phyloP scores from a whole-genome alignment of 2,888 invertebrate genomes.

The Drosophila subquinaria region DNA sequence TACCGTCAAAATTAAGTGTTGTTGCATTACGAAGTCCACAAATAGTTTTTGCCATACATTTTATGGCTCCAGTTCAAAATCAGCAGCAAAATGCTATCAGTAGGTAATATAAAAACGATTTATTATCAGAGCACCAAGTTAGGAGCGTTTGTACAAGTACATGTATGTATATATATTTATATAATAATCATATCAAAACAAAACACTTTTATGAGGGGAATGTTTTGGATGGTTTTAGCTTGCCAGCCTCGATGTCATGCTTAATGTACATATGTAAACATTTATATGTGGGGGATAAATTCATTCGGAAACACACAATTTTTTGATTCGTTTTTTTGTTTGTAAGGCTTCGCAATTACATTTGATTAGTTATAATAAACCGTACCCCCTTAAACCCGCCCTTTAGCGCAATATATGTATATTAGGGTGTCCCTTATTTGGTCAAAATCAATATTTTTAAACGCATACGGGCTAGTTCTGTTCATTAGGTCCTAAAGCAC shows the following conservation, averaged over 20 bases:
- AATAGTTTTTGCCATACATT: slow-evolving; percentile 36
- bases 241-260: slow-evolving; percentile 29
- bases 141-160: slow-evolving; percentile 44
- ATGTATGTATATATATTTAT: slow-evolving; percentile 40
- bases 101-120: slow-evolving; percentile 64
- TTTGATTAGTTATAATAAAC: slow-evolving; percentile 50
- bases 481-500: too few relatives aligned
- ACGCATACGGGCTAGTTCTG: too few relatives aligned
- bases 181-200: slow-evolving; percentile 52
- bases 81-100: slow-evolving; percentile 57
- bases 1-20: slow-evolving; percentile 1
- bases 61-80: slow-evolving; percentile 36
- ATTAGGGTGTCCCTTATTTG: too few relatives aligned
- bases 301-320: slow-evolving; percentile 27
- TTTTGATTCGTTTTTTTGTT: slow-evolving; percentile 46
- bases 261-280: slow-evolving; percentile 22
- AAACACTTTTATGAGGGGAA: slow-evolving; percentile 63
- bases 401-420: slow-evolving; percentile 13
- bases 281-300: slow-evolving; percentile 16
- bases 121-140: slow-evolving; percentile 76
- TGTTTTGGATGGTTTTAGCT: slow-evolving; percentile 47
- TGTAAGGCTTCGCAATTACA: slow-evolving; percentile 76
- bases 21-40: slow-evolving; percentile 23
- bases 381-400: slow-evolving; percentile 11
- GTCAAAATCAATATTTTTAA: too few relatives aligned